Conservation (phyloP, 2,888 invertebrate species). For the Plutella xylostella region DNA sequence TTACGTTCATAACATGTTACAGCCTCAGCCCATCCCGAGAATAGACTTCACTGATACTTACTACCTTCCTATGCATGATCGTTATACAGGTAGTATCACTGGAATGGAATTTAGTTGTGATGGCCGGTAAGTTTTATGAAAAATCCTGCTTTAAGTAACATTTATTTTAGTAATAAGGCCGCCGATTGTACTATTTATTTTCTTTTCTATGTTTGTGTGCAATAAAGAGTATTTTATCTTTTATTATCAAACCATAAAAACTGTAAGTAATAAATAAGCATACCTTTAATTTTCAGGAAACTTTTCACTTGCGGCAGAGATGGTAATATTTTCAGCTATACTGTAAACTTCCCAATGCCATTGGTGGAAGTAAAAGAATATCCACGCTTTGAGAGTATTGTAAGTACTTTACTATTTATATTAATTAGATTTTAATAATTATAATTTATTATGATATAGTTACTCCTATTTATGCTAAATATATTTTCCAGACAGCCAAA, state of each 20-base stretch:
- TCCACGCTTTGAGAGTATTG: too few relatives aligned
- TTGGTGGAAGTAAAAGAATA: slow-evolving; percentile 21
- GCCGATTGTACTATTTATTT: too few relatives aligned
- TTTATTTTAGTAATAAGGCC: too few relatives aligned
- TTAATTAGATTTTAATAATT: neutral
- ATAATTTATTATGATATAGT: too few relatives aligned
- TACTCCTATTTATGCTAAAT: too few relatives aligned
- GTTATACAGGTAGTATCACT: slow-evolving; percentile 75
- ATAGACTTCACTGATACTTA: slow-evolving; percentile 71
- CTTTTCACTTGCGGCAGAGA: slow-evolving; percentile 77
- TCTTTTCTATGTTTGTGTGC: too few relatives aligned
- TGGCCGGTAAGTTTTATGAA: slow-evolving; percentile 49
- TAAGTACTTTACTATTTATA: too few relatives aligned
- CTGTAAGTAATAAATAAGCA: too few relatives aligned
- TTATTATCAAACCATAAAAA: too few relatives aligned
- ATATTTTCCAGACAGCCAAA: slow-evolving; percentile 26
- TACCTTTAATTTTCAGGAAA: slow-evolving; percentile 29
- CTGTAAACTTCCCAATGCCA: slow-evolving; percentile 57
- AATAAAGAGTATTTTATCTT: too few relatives aligned
- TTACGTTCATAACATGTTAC: too few relatives aligned
- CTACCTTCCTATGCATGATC: slow-evolving; percentile 81
- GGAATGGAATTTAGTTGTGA: slow-evolving; percentile 74
- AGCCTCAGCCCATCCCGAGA: slow-evolving; percentile 52
- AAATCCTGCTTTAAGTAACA: too few relatives aligned
- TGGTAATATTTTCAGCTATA: slow-evolving; percentile 81